Conservation (phyloP, 2,113 vertebrate genomes). For the Crocuta crocuta region DNA sequence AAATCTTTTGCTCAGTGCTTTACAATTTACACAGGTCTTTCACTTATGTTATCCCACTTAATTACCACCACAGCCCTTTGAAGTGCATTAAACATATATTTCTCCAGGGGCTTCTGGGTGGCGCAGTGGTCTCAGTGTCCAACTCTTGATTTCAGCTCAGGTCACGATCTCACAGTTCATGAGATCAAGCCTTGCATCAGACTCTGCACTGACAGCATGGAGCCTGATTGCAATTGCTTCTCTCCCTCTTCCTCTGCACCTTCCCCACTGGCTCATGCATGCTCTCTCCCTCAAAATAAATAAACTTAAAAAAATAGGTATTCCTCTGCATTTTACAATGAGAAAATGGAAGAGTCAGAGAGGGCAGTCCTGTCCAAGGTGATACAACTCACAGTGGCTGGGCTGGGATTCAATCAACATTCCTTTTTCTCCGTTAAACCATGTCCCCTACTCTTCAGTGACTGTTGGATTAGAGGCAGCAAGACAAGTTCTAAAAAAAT, state of each 20-base stretch:
- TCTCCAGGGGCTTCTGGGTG: background rate
- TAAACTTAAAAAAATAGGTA: background rate
- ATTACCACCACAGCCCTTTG: background rate
- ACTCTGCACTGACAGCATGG: too few relatives aligned
- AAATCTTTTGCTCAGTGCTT: conserved; percentile 13
- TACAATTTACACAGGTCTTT: background rate
- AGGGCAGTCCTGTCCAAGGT: background rate
- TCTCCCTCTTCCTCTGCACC: too few relatives aligned
- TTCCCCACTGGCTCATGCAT: too few relatives aligned
- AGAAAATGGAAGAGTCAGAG: background rate
- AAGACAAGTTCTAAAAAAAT: background rate
- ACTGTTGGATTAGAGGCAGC: background rate
- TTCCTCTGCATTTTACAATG: background rate
- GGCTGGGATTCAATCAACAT: background rate
- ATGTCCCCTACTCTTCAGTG: background rate
- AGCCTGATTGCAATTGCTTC: too few relatives aligned
- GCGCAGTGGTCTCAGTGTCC: too few relatives aligned
- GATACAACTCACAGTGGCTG: background rate
- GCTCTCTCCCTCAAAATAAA: too few relatives aligned
- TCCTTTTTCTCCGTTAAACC: background rate
- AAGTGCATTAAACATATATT: background rate
- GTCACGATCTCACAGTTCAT: too few relatives aligned
- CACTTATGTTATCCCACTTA: background rate
- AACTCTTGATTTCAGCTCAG: too few relatives aligned
- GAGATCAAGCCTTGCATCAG: too few relatives aligned